These are phyloP conservation scores for Ceuthmochares aereus DNA, from an alignment of 2,113 vertebrate genomes.

Conservation along the genomic window DNA sequence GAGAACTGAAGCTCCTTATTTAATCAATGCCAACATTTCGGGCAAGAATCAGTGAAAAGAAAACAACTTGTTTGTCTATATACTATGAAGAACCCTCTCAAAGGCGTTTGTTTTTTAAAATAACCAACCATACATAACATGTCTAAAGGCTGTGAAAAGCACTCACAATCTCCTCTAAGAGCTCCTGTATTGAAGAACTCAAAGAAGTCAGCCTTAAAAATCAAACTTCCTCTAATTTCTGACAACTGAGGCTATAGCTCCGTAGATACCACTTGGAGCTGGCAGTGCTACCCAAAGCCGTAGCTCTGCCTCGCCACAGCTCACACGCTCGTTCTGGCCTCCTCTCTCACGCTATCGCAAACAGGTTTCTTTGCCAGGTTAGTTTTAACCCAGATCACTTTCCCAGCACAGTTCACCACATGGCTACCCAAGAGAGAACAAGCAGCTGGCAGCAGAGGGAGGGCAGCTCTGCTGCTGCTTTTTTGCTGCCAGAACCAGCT, in stretches of 20 bases:
- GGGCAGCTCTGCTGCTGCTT: not conserved
- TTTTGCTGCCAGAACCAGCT: not conserved
- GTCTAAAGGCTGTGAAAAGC: not conserved
- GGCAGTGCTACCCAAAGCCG: not conserved
- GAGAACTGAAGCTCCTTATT: not conserved
- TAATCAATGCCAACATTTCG: not conserved
- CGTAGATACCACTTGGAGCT: not conserved
- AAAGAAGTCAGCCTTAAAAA: not conserved
- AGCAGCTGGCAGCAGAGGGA: slow-evolving; percentile 24
- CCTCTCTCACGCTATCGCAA: slow-evolving; percentile 31
- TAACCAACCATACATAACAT: not conserved
- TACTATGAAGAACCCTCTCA: not conserved
- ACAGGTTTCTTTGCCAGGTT: slow-evolving; percentile 47
- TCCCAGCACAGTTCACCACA: slow-evolving; percentile 42
- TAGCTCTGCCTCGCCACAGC: not conserved
- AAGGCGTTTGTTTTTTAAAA: not conserved
- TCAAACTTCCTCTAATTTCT: not conserved
- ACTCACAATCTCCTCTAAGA: not conserved
- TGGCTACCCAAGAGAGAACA: slow-evolving; percentile 20
- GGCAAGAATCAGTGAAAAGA: not conserved
- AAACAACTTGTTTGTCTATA: not conserved
- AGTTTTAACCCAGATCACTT: slow-evolving; percentile 23
- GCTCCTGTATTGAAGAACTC: not conserved
- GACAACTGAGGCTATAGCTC: not conserved
- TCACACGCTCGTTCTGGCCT: slow-evolving; percentile 5